Evolutionary conservation across 1,140 invertebrate genomes (phyloP), one percentile per base, ranked within the genome.

Genomic region (Scaptomyza graminum): DNA sequence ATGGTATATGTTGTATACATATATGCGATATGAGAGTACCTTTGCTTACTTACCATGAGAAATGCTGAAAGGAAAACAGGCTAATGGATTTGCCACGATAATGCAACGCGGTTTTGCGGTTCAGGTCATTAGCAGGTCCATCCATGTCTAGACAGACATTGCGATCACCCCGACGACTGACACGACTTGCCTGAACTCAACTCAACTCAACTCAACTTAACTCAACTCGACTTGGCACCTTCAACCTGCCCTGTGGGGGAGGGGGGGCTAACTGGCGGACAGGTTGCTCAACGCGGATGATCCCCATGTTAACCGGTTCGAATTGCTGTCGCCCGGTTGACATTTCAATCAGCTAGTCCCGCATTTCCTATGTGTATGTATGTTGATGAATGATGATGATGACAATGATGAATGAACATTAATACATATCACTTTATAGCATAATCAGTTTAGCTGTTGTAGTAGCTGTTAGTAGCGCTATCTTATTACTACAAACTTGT

Each of bases 1-100:
- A 22, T 22, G 4, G 2, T 22, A 22, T 3, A 22, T 22, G 18
- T 22, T 18, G 7, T 7, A 5, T 5, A 31, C 22, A 8, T 46
- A n/a, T 54, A 16, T 15, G 28, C 51, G 12, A 8, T 44, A 15
- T 25, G 54, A 5, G n/a, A 41, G 34, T 44, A 57, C n/a, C 34
- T 44, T 44, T 7, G 28, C 28, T 22, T 22, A 22, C 11, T 55
- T 16, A n/a, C 15, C 11, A 6, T 3, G 12, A 18, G 34, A 54
- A 47, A 12, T 18, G 44, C 44, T 22, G 5, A 31, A 47, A 18
- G 5, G 3, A 28, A 54, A 61, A 69, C 63, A 69, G 60, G 67
- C 52, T 65, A 71, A 71, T 71, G 68, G 63, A 57, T 71, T 71
- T 51, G 61, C 16, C 68, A 65, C 46, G 62, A 71, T 71, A 71